Evolutionary conservation across 1,140 invertebrate species (phyloP).

Genomic region (Brevipalpus yothersi): DNA sequence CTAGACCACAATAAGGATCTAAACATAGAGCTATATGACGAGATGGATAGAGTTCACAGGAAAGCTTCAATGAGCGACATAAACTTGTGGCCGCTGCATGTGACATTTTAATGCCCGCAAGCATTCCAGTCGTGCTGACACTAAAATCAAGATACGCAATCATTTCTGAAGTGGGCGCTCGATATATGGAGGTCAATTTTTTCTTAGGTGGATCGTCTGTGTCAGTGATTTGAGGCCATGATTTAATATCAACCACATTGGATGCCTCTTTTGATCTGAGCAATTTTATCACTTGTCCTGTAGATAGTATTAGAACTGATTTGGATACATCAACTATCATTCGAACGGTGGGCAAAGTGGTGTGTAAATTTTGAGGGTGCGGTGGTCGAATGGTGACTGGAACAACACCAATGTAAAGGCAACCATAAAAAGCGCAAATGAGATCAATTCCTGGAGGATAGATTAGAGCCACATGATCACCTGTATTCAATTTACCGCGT

Average conservation of each 20-base stretch:
- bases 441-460: slow-evolving; percentile 91
- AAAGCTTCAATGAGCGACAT: slow-evolving; percentile 88
- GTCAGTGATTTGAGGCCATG: slow-evolving; percentile 84
- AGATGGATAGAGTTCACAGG: slow-evolving; percentile 94
- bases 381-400: slow-evolving; percentile 94
- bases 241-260: slow-evolving; percentile 78
- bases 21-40: slow-evolving; percentile 86
- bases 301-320: slow-evolving; percentile 85
- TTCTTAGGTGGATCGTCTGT: slow-evolving; percentile 95
- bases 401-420: slow-evolving; percentile 81
- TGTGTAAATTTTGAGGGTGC: slow-evolving; percentile 89
- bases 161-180: slow-evolving; percentile 80
- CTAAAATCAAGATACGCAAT: slow-evolving; percentile 91
- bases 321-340: slow-evolving; percentile 86
- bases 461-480: slow-evolving; percentile 94
- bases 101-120: slow-evolving; percentile 92
- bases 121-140: slow-evolving; percentile 86
- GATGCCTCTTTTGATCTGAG: slow-evolving; percentile 90
- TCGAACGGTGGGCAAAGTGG: slow-evolving; percentile 79
- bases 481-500: slow-evolving; percentile 76
- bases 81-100: slow-evolving; percentile 69
- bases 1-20: slow-evolving; percentile 92
- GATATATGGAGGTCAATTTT: slow-evolving; percentile 61
- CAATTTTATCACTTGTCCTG: slow-evolving; percentile 76
- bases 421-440: slow-evolving; percentile 97